Conservation (phyloP, 2,888 invertebrate genomes). For the Allygus modestus region DNA sequence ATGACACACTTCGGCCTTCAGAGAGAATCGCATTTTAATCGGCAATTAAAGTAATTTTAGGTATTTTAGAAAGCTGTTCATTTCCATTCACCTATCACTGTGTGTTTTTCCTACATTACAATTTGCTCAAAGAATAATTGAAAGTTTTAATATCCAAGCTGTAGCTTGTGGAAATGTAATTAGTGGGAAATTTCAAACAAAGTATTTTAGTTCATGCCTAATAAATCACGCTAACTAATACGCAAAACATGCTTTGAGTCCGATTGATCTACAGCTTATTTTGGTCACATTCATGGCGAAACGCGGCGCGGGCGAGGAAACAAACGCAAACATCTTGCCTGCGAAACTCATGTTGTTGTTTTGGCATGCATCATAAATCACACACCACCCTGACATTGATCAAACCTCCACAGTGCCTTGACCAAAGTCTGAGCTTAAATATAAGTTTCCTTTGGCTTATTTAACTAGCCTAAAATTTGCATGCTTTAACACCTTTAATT, state of each 20-base stretch:
- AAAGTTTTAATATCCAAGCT: no score
- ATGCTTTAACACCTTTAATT: no score
- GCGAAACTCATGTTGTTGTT: not conserved
- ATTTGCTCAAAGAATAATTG: no score
- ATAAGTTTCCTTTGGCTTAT: not conserved
- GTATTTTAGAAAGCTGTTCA: no score
- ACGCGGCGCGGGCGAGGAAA: not conserved
- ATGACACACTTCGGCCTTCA: no score
- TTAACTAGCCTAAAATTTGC: no score
- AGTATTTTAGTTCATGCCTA: not conserved
- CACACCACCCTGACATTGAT: not conserved
- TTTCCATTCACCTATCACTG: no score
- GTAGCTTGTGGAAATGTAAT: no score
- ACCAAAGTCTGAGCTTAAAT: not conserved
- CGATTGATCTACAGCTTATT: not conserved
- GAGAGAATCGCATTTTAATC: no score
- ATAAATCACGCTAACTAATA: not conserved
- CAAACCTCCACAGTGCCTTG: not conserved
- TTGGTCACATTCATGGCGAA: not conserved
- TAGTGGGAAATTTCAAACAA: no score
- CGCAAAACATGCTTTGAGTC: not conserved
- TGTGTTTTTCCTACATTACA: no score
- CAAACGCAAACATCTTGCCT: not conserved
- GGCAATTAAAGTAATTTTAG: no score
- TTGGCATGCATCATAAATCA: not conserved